phyloP scores from a whole-genome alignment of 2,113 vertebrate genomes.

The Rissa tridactyla region DNA sequence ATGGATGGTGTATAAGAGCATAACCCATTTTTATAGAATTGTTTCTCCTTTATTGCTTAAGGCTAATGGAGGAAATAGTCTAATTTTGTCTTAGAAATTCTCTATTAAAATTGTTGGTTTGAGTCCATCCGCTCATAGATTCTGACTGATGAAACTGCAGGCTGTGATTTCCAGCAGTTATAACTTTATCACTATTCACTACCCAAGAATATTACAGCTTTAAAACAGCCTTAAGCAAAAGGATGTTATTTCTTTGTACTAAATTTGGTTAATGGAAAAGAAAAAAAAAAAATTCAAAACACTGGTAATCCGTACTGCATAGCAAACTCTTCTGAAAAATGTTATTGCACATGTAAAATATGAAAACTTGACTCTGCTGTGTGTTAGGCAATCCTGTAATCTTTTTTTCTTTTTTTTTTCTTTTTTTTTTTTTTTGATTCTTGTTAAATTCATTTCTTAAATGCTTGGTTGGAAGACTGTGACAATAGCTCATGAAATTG shows the following conservation, averaged over 20 bases:
- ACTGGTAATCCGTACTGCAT: constrained; percentile 83
- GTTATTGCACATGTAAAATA: constrained; percentile 99
- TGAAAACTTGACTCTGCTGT: constrained; percentile 90
- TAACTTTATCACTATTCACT: constrained; percentile 53
- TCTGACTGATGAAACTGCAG: constrained; percentile 41
- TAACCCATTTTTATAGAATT: constrained; percentile 52
- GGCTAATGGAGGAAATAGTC: constrained; percentile 62
- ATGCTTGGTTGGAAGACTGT: constrained; percentile 96
- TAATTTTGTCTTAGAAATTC: constrained; percentile 51
- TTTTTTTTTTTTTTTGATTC: constrained; percentile 74
- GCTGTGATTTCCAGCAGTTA: constrained; percentile 54
- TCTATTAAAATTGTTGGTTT: constrained; percentile 56
- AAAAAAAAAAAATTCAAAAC: constrained; percentile 62
- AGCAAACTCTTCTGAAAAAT: constrained; percentile 77
- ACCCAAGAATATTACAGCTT: constrained; percentile 72
- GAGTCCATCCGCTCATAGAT: constrained; percentile 35
- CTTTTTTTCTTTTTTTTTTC: constrained; percentile 77
- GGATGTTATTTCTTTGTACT: constrained; percentile 69
- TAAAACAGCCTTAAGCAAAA: constrained; percentile 77
- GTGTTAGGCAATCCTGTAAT: constrained; percentile 97
- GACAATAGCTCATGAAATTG: constrained; percentile 90
- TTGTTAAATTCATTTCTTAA: constrained; percentile 90
- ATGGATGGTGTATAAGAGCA: constrained; percentile 41
- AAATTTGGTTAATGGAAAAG: constrained; percentile 65
- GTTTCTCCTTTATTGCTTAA: constrained; percentile 70